Evolutionary conservation across 2,888 invertebrate genomes (phyloP).

Genomic region (Laspeyria flexula): DNA sequence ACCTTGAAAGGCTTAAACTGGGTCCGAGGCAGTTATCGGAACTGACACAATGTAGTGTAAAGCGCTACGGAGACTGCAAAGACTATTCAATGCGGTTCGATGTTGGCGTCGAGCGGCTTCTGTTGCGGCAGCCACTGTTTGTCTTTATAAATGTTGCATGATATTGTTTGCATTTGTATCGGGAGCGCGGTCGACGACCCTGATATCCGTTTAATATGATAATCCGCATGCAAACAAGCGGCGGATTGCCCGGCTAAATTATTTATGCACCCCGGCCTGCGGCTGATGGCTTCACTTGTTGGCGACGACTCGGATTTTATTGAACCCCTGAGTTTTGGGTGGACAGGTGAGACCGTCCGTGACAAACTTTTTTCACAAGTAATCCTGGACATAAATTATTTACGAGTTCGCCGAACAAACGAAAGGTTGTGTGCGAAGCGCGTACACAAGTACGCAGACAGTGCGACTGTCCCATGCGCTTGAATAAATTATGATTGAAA

Average conservation of each 20-base stretch:
- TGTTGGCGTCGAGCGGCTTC: conserved; percentile 26
- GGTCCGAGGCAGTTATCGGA: conserved; percentile 15
- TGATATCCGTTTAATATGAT: conserved; percentile 86
- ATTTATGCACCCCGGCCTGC: conserved; percentile 82
- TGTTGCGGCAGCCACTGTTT: conserved; percentile 56
- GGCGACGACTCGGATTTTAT: conserved; percentile 71
- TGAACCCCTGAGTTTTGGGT: conserved; percentile 60
- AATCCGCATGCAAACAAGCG: conserved; percentile 84
- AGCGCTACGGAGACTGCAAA: background rate
- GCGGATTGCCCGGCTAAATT: conserved; percentile 82
- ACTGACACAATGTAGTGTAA: conserved; percentile 1
- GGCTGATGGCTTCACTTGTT: conserved; percentile 76
- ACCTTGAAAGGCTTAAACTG: conserved; percentile 11
- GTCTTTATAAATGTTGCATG: conserved; percentile 78
- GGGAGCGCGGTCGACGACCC: conserved; percentile 66
- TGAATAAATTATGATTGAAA: conserved; percentile 42
- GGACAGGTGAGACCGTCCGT: conserved; percentile 60
- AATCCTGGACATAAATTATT: conserved; percentile 60
- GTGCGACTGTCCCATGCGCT: conserved; percentile 14
- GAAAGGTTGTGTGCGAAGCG: conserved; percentile 22
- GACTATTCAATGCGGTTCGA: conserved; percentile 25
- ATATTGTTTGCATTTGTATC: conserved; percentile 81
- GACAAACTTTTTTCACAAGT: conserved; percentile 56
- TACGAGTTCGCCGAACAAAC: conserved; percentile 39
- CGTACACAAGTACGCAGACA: conserved; percentile 12